Conservation (phyloP, 2,888 invertebrate genomes). For the Nomada fabriciana region DNA sequence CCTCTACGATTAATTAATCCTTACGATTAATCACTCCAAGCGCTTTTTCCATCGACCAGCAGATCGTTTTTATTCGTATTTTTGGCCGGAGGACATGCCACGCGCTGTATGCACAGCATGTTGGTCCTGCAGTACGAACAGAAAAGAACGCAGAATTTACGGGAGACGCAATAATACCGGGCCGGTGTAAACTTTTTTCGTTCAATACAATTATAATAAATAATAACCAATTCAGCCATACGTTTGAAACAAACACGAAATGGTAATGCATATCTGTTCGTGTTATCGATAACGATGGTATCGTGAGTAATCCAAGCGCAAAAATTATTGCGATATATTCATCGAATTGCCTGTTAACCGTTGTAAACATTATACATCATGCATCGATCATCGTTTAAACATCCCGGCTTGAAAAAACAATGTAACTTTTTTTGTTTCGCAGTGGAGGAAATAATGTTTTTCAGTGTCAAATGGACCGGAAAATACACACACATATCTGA, state of each 20-base stretch:
- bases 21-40: slow-evolving; percentile 65
- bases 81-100: slow-evolving; percentile 6
- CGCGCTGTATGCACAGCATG: neutral
- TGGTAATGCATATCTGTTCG: neutral
- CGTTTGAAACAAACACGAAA: neutral
- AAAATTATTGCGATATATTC: slow-evolving; percentile 22
- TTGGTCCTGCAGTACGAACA: neutral
- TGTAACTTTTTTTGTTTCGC: slow-evolving; percentile 11
- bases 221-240: neutral
- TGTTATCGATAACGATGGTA: slow-evolving; percentile 10
- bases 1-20: slow-evolving; percentile 69
- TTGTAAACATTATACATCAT: slow-evolving; percentile 15
- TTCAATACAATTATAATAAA: slow-evolving; percentile 5
- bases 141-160: slow-evolving; percentile 7
- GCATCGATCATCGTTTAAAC: neutral
- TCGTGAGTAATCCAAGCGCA: slow-evolving; percentile 24
- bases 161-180: neutral
- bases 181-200: slow-evolving; percentile 17
- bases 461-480: slow-evolving; percentile 7
- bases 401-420: slow-evolving; percentile 19
- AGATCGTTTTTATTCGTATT: slow-evolving; percentile 57
- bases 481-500: slow-evolving; percentile 21
- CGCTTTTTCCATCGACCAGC: slow-evolving; percentile 64
- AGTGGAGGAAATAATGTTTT: slow-evolving; percentile 28
- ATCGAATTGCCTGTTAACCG: slow-evolving; percentile 34